Base-by-base conservation (phyloP, 1,140 invertebrate genomes). In the Drosophila ananassae region DNA sequence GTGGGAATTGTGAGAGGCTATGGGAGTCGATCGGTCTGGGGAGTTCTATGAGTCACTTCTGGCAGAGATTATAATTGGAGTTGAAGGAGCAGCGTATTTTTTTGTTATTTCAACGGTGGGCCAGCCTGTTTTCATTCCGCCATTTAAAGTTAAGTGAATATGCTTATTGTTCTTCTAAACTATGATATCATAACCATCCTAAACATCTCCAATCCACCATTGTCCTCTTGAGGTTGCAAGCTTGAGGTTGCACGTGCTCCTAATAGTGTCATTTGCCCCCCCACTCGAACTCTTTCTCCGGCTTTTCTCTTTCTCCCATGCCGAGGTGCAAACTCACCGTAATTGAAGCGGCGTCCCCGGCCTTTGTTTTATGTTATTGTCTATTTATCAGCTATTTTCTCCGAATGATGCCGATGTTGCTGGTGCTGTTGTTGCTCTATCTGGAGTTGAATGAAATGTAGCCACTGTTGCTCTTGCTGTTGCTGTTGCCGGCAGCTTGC, bases 361-460 rank as follows among this genome's bases (percentile, higher is more conserved):
- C 77, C 56, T 76, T 79, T 79, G 77, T 79, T 68, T 63, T 56
- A 56, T 77, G 32, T 12, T 78, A 54, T 53, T 76, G 47, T 56
- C 76, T 84, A 57, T 76, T 79, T 80, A 73, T 57, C 59, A 61
- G 52, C 63, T 66, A 80, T 77, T 77, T 85, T 85, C 81, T 80
- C 77, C 68, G 39, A 41, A 8, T 30, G 51, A 25, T 32, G 34
- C 1, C 7, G 37, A 0, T 68, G 28, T 7, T 50, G 51, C 9
- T 60, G 41, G 7, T 34, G 34, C 2, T 48, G 39, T 24, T 62
- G 61, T 47, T 55, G 60, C 28, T 71, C 54, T 77, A 62, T 66
- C 58, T 58, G 69, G 73, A 56, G 73, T 77, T 77, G 67, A 81
- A 82, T 81, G 59, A 77, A 81, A 79, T 79, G 57, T 60, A 50